These are phyloP conservation scores for Drosophila auraria DNA, from an alignment of 1,140 invertebrate genomes.

Conservation along the genomic window DNA sequence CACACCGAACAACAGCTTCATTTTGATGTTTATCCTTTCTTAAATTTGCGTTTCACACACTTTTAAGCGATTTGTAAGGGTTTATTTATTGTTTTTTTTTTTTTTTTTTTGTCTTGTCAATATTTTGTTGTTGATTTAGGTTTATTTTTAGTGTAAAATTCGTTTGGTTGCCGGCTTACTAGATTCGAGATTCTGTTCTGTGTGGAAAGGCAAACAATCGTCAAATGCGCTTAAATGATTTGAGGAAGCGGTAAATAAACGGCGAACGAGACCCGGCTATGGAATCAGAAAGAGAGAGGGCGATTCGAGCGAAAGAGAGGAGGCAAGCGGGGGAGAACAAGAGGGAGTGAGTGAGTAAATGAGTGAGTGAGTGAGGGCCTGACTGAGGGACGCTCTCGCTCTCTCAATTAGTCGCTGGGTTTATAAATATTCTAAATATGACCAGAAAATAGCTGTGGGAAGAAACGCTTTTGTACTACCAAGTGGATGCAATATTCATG, in stretches of 20 bases:
- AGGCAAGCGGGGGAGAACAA: constrained; percentile 1
- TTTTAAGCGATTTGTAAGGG: constrained; percentile 3
- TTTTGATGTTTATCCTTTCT: constrained; percentile 39
- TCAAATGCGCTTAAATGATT: constrained; percentile 79
- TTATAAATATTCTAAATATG: constrained; percentile 38
- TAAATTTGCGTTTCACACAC: constrained; percentile 38
- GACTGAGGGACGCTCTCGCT: constrained; percentile 20
- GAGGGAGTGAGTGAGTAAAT: constrained; percentile 24
- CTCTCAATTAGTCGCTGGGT: constrained; percentile 30
- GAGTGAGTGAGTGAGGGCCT: constrained; percentile 3
- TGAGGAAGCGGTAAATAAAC: constrained; percentile 80
- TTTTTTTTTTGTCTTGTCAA: constrained; percentile 21
- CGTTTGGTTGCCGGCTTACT: constrained; percentile 38
- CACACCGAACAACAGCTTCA: constrained; percentile 66
- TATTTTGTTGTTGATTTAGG: constrained; percentile 36
- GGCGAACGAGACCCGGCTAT: constrained; percentile 31
- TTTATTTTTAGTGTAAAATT: constrained; percentile 32
- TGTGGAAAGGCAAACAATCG: constrained; percentile 74
- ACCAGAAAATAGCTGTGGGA: constrained; percentile 42
- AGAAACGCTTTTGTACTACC: background rate
- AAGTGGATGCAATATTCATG: constrained; percentile 12
- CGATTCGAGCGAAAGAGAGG: constrained; percentile 42
- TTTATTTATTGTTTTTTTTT: constrained; percentile 16
- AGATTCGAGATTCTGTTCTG: constrained; percentile 64
- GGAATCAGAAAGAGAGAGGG: constrained; percentile 29